These are phyloP conservation scores for Zaprionus capensis DNA, from an alignment of 1,140 invertebrate species.

Conservation along the genomic window DNA sequence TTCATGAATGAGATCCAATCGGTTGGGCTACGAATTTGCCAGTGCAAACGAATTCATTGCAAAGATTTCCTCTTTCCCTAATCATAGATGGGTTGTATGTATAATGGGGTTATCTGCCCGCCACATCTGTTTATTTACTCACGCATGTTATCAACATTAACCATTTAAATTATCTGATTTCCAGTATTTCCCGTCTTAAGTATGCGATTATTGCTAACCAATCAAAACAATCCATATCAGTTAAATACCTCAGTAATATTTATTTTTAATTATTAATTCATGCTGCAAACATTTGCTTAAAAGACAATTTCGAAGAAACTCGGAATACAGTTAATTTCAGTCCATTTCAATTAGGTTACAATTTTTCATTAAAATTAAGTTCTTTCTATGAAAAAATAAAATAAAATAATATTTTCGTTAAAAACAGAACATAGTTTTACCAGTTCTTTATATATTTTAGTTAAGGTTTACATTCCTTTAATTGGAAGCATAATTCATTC, in stretches of 20 bases:
- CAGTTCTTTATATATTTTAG: not conserved
- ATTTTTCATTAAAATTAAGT: not conserved
- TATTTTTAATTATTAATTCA: slow-evolving; percentile 7
- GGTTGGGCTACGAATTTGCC: not conserved
- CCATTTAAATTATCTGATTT: slow-evolving; percentile 43
- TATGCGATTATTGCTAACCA: not conserved
- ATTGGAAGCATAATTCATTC: not conserved
- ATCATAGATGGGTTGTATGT: slow-evolving; percentile 23
- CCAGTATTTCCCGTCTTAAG: slow-evolving; percentile 1
- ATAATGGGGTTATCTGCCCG: not conserved
- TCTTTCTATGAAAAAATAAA: not conserved
- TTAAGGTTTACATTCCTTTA: no score
- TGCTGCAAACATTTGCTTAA: not conserved
- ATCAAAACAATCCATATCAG: not conserved
- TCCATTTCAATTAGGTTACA: not conserved
- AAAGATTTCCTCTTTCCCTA: not conserved
- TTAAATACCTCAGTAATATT: not conserved
- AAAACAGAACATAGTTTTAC: not conserved
- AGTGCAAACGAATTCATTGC: slow-evolving; percentile 12
- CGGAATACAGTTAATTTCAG: not conserved
- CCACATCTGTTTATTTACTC: slow-evolving; percentile 38
- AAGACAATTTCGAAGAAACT: not conserved
- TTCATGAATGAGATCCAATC: not conserved
- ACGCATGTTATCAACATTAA: slow-evolving; percentile 36
- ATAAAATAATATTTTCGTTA: not conserved